Evolutionary conservation across 2,797 vertebrate genomes (phyloP), one percentile per base, ranked within the genome.

Genomic region (Poeciliopsis presidionis): DNA sequence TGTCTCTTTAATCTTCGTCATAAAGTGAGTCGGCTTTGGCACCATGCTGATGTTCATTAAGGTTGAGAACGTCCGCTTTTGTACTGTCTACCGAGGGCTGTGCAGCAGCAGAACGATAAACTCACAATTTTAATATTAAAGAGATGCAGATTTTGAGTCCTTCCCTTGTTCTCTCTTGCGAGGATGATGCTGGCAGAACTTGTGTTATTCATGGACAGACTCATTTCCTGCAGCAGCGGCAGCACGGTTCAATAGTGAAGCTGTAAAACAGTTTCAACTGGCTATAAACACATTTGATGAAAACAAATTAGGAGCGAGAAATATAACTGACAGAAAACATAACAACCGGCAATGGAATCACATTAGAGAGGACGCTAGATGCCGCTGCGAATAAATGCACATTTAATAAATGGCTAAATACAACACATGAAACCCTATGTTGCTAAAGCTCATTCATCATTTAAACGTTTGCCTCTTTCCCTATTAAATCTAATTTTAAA

Each of bases 251-350:
- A 81, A 92, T 94, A 92, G 93, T 88, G 92, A 95, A 93, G 94
- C 94, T 95, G 93, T 95, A 94, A 95, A 95, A 92, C 92, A 94
- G 91, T 93, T 94, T 92, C 93, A 93, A 92, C 91, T 94, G 90
- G 93, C 94, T 91, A 94, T 95, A 95, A 96, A 95, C 94, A 93
- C 94, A 94, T 95, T 93, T 95, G 94, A 95, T 95, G 93, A 94
- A 95, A 95, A 95, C 93, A 95, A 95, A 95, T 95, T 95, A 94
- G 91, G 91, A 94, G 84, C 84, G 84, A 94, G 89, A 95, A 93
- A 95, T 93, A 95, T 94, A 95, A 95, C 93, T 94, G 95, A 95
- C 89, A 84, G 92, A 91, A 93, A 94, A 94, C 93, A 94, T 95
- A 95, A 95, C 92, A 94, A 92, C 89, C 93, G 84, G 92, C 93